Conservation (phyloP, 1,140 invertebrate genomes). For the Heliothis subflexa region DNA sequence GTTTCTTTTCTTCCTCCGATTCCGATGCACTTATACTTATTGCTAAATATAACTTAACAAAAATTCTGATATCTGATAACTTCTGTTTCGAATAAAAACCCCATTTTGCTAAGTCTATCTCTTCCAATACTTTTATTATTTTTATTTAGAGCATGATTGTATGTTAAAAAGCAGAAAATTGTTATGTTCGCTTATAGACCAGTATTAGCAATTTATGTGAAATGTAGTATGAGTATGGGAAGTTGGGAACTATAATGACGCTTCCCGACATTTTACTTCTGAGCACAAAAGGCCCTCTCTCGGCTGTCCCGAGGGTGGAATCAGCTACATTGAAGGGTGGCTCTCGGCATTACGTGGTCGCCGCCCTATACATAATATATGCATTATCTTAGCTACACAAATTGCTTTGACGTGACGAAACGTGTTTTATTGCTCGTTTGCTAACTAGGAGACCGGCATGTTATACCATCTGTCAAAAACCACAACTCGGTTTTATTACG, state of each 20-base stretch:
- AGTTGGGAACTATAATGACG: slow-evolving; percentile 34
- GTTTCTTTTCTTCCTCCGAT: not conserved
- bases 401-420: slow-evolving; percentile 46
- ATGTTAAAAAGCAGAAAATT: slow-evolving; percentile 2
- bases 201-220: not conserved
- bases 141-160: no score
- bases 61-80: not conserved
- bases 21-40: slow-evolving; percentile 1
- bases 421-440: slow-evolving; percentile 31
- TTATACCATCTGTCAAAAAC: slow-evolving; percentile 17
- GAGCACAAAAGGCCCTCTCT: slow-evolving; percentile 48
- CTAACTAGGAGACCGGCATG: not conserved
- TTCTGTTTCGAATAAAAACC: not conserved
- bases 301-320: slow-evolving; percentile 52
- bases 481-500: slow-evolving; percentile 1
- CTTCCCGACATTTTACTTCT: slow-evolving; percentile 50
- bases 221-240: slow-evolving; percentile 18
- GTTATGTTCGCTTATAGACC: not conserved
- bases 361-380: slow-evolving; percentile 54
- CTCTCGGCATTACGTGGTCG: slow-evolving; percentile 50
- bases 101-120: not conserved
- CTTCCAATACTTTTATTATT: slow-evolving; percentile 23
- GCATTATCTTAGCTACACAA: slow-evolving; percentile 50
- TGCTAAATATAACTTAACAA: not conserved
- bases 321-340: slow-evolving; percentile 55